A percentile compares a stretch with the other conserved stretches of the same genome.
Conservation (phyloP, 1,140 invertebrate species). For the Neodiprion pinetum region DNA sequence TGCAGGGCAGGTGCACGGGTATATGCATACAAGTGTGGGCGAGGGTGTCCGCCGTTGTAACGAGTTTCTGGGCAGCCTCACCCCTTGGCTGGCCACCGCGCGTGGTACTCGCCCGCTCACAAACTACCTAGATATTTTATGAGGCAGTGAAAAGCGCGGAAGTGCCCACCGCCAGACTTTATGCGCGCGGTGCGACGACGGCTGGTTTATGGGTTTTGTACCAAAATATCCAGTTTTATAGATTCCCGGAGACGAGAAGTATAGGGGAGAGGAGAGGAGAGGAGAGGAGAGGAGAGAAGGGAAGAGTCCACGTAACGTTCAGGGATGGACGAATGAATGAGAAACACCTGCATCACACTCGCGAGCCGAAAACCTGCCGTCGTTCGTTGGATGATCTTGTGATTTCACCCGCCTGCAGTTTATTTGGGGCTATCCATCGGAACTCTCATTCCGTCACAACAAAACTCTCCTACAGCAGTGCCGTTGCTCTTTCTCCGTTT, state of each 20-base stretch:
- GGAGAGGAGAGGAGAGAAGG: not conserved
- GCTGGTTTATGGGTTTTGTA: not conserved
- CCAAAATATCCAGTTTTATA: constrained; percentile 2
- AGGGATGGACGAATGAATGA: too few species aligned
- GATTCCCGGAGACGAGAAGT: not conserved
- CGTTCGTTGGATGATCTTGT: too few species aligned
- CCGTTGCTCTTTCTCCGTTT: too few species aligned
- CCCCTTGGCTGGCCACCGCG: not conserved
- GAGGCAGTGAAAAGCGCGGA: constrained; percentile 4
- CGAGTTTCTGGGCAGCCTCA: not conserved
- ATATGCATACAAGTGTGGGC: not conserved
- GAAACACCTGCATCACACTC: too few species aligned
- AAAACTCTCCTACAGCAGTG: too few species aligned
- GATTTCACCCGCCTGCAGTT: too few species aligned
- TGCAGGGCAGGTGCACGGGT: not conserved
- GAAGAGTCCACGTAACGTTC: too few species aligned
- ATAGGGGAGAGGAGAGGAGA: not conserved
- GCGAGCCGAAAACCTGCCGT: too few species aligned
- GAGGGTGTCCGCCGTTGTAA: not conserved
- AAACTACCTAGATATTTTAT: constrained; percentile 3
- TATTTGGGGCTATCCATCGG: too few species aligned
- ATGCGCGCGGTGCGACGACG: not conserved
- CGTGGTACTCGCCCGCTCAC: not conserved
- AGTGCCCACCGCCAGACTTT: not conserved
- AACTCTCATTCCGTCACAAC: too few species aligned